Conservation (phyloP, 1,140 invertebrate genomes). For the Cataglyphis hispanica region DNA sequence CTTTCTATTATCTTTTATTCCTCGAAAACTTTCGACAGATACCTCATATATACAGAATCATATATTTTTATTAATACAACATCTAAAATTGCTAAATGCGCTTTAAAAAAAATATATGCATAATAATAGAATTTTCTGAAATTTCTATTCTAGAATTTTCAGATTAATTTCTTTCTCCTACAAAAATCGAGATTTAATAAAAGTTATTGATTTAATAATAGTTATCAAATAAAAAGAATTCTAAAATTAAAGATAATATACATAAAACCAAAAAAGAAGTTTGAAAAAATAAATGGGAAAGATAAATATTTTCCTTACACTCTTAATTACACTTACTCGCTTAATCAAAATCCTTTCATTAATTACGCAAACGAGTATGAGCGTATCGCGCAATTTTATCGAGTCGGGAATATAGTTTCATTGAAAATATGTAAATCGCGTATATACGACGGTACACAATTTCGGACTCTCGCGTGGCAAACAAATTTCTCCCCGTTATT, state of each 20-base stretch:
- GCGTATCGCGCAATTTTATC: background rate
- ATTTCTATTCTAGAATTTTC: background rate
- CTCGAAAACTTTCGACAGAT: too few relatives aligned
- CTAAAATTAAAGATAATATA: background rate
- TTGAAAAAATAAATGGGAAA: background rate
- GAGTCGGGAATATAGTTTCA: conserved; percentile 14
- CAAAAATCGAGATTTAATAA: background rate
- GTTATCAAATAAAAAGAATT: background rate
- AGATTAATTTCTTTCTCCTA: background rate
- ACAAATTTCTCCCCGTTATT: conserved; percentile 72
- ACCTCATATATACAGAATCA: background rate
- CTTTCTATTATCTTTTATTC: background rate
- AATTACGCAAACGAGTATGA: background rate
- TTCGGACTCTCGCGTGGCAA: conserved; percentile 22
- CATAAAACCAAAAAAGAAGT: background rate
- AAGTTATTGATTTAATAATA: too few relatives aligned
- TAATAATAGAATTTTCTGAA: background rate
- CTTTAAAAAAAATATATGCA: background rate
- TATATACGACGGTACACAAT: conserved; percentile 32
- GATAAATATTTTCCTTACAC: background rate
- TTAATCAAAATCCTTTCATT: background rate
- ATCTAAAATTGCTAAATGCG: background rate
- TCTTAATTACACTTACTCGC: background rate
- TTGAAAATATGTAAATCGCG: background rate
- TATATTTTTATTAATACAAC: background rate